phyloP scores from a whole-genome alignment of 2,888 invertebrate species.

The Drosophila greeni region DNA sequence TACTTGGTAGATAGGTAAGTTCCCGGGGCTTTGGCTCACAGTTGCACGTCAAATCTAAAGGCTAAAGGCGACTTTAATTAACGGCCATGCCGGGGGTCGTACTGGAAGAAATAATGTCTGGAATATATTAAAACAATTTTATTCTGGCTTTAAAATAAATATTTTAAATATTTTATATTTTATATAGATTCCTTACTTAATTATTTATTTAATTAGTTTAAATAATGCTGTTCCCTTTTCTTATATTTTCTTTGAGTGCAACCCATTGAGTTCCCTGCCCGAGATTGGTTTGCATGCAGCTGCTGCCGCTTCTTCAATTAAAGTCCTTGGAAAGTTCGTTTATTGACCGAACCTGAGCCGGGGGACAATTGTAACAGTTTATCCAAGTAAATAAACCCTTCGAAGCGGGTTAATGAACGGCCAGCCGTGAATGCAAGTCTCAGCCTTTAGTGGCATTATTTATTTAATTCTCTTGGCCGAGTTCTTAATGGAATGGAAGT shows the following conservation, averaged over 20 bases:
- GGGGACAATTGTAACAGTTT: constrained; percentile 40
- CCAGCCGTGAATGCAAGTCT: constrained; percentile 22
- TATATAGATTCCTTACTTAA: no score
- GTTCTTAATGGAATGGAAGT: constrained; percentile 9
- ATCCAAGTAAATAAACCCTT: constrained; percentile 33
- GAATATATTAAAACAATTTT: no score
- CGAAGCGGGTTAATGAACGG: constrained; percentile 34
- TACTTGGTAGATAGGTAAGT: neutral
- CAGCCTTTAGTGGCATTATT: constrained; percentile 10
- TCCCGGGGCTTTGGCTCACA: constrained; percentile 16
- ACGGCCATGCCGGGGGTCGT: neutral
- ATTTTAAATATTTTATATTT: neutral
- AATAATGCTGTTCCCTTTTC: fast-evolving
- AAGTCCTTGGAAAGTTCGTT: constrained; percentile 42
- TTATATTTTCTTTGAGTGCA: neutral
- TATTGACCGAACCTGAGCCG: constrained; percentile 40
- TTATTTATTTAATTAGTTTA: neutral
- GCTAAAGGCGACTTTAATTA: constrained; percentile 47
- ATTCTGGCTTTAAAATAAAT: neutral
- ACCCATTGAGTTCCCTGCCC: neutral
- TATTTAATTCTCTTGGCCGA: constrained; percentile 19
- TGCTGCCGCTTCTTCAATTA: constrained; percentile 42
- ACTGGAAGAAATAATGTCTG: neutral
- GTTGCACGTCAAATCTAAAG: constrained; percentile 15
- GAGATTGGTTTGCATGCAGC: constrained; percentile 41